Percentiles rank a stretch among this genome's conserved stretches.
Conservation (phyloP, 2,113 vertebrate species). For the Ia io region DNA sequence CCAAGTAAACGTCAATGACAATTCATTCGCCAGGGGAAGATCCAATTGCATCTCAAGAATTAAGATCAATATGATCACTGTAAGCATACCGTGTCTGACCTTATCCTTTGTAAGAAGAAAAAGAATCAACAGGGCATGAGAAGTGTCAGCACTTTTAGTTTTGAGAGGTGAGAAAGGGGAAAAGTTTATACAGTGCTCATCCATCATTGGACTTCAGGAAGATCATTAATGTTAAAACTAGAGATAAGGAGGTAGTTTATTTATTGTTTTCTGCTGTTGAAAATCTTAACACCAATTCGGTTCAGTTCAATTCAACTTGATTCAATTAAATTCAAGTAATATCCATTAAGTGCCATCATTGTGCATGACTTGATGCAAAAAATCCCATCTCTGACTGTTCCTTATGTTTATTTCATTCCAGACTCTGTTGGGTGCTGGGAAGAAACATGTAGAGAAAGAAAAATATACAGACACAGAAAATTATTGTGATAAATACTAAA, state of each 20-base stretch:
- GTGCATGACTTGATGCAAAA: neutral
- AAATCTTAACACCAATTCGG: neutral
- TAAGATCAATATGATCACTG: constrained; percentile 40
- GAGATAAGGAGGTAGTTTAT: neutral
- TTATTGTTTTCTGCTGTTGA: neutral
- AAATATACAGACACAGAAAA: neutral
- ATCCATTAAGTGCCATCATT: neutral
- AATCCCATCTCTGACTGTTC: neutral
- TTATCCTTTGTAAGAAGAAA: constrained; percentile 33
- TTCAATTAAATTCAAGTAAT: neutral
- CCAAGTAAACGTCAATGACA: constrained; percentile 55
- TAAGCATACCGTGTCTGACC: neutral
- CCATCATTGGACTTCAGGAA: neutral
- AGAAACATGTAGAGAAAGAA: neutral
- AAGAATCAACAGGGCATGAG: constrained; percentile 52
- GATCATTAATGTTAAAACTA: constrained; percentile 4
- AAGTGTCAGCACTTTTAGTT: constrained; percentile 55
- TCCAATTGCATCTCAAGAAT: constrained; percentile 46
- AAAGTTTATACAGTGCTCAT: neutral
- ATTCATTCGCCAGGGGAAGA: constrained; percentile 36
- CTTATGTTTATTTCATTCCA: neutral
- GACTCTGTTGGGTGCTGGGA: neutral
- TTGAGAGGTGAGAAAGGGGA: constrained; percentile 46
- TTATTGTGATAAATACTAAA: neutral
- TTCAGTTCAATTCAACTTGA: neutral